These are phyloP conservation scores for Furcifer pardalis DNA, from an alignment of 2,797 vertebrate species.

Conservation along the genomic window DNA sequence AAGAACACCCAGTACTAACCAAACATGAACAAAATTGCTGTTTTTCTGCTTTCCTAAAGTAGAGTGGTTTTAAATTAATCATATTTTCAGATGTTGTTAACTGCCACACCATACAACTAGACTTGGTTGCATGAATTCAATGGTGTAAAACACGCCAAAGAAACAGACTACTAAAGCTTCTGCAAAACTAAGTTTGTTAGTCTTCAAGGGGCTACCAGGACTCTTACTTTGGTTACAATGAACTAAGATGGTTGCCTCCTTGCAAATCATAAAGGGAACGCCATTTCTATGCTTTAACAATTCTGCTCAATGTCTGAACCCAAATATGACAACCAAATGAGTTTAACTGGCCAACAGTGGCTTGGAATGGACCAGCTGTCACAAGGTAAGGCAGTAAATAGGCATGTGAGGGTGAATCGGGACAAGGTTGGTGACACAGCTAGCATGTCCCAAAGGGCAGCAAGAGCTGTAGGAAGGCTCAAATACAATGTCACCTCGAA, in stretches of 20 bases:
- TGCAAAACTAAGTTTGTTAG: too few relatives aligned
- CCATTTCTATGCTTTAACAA: too few relatives aligned
- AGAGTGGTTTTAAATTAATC: neutral
- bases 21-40: neutral
- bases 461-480: neutral
- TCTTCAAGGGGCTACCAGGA: too few relatives aligned
- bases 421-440: neutral
- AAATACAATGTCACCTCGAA: neutral
- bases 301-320: too few relatives aligned
- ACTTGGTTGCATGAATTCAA: neutral
- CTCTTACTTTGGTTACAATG: too few relatives aligned
- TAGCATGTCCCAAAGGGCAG: neutral
- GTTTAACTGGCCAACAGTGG: neutral
- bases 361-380: neutral
- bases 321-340: too few relatives aligned
- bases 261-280: too few relatives aligned
- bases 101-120: neutral
- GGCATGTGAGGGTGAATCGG: neutral
- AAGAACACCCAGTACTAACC: too few relatives aligned
- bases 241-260: too few relatives aligned
- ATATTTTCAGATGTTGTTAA: neutral
- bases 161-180: too few relatives aligned
- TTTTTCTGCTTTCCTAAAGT: neutral
- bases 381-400: neutral
- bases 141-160: neutral